Conservation (phyloP, 2,113 vertebrate genomes). For the Hypanus sabinus region DNA sequence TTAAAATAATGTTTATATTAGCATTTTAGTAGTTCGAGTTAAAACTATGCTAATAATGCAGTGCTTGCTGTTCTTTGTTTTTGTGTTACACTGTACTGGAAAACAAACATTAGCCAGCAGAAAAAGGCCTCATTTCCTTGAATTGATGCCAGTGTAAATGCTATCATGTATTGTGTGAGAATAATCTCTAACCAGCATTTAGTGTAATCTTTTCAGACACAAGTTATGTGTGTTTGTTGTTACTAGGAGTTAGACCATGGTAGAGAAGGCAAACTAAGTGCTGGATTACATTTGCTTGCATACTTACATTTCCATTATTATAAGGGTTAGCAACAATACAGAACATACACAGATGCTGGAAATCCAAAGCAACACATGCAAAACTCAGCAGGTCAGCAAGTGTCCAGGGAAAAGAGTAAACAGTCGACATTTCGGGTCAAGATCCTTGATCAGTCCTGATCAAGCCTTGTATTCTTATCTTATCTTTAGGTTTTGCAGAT, state of each 20-base stretch:
- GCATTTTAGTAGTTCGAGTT: neutral
- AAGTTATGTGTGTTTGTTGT: neutral
- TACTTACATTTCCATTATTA: neutral
- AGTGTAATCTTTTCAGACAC: neutral
- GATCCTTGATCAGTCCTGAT: no score
- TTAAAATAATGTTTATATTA: no score
- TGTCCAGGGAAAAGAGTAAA: no score
- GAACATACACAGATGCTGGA: neutral
- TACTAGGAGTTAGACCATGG: neutral
- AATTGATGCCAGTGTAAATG: neutral
- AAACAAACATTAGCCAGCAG: neutral
- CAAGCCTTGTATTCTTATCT: neutral
- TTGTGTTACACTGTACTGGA: neutral
- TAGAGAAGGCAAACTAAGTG: neutral
- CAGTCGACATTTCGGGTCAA: no score
- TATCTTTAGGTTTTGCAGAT: neutral
- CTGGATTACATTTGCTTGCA: neutral
- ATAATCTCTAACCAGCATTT: neutral
- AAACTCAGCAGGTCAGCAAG: no score
- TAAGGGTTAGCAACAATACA: neutral
- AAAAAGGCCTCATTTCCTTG: neutral
- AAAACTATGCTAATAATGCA: neutral
- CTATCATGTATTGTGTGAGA: neutral
- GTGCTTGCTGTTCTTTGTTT: neutral
- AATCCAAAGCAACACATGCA: no score